Conservation (phyloP, 2,113 vertebrate species). For the Atrichornis clamosus region DNA sequence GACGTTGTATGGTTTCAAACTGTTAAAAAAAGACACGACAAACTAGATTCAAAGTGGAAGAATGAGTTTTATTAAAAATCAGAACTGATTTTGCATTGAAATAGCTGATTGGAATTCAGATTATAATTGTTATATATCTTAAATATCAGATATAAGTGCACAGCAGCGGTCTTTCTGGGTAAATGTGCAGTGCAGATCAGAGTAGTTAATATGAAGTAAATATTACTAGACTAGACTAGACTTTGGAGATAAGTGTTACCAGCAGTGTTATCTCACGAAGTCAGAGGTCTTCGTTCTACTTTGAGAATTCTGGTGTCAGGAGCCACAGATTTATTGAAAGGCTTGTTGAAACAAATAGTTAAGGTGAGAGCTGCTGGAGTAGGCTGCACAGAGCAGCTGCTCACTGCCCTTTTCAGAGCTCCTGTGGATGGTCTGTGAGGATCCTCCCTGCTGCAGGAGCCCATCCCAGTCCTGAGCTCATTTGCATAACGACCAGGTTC, state of each 20-base stretch:
- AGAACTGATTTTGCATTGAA: not conserved
- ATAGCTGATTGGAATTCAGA: not conserved
- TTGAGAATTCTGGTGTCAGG: not conserved
- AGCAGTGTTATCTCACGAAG: not conserved
- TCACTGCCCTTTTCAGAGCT: not conserved
- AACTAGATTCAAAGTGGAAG: not conserved
- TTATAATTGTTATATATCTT: not conserved
- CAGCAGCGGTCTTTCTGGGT: not conserved
- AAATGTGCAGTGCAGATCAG: not conserved
- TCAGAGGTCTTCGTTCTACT: not conserved
- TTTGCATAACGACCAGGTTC: not conserved
- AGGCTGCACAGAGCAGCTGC: not conserved
- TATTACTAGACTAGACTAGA: too few relatives aligned
- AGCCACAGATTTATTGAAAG: not conserved
- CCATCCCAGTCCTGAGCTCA: not conserved
- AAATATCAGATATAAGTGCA: not conserved
- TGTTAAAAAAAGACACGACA: not conserved
- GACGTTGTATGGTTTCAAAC: not conserved
- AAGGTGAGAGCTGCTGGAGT: not conserved
- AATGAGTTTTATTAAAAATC: not conserved
- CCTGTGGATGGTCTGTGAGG: not conserved
- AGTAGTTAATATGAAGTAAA: not conserved
- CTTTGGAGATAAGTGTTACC: not conserved
- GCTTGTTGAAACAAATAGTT: not conserved
- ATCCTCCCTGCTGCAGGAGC: not conserved